phyloP scores from a whole-genome alignment of 2,888 invertebrate genomes.

The Apodemia zela region DNA sequence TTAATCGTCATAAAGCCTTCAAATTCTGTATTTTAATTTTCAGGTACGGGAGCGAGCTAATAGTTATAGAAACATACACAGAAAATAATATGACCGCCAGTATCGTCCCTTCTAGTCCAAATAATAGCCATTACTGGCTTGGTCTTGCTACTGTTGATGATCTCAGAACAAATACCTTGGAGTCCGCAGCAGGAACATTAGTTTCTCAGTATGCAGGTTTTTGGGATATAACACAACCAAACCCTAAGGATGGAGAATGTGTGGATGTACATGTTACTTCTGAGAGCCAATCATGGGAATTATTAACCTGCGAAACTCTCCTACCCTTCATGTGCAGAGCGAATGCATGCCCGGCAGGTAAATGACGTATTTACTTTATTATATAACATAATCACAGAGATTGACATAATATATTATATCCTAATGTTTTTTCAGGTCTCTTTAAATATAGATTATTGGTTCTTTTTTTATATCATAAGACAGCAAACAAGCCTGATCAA shows the following conservation, averaged over 20 bases:
- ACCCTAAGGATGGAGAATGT: constrained; percentile 93
- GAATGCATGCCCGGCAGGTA: constrained; percentile 92
- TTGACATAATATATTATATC: neutral
- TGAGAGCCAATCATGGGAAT: constrained; percentile 93
- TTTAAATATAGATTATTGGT: too few relatives aligned
- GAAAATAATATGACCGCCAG: constrained; percentile 95
- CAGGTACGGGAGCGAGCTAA: constrained; percentile 97
- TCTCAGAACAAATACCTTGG: constrained; percentile 95
- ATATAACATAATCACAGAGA: too few relatives aligned
- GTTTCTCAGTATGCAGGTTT: constrained; percentile 97
- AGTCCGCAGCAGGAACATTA: constrained; percentile 93
- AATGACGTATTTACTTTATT: constrained; percentile 33
- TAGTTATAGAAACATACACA: constrained; percentile 92
- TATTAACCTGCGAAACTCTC: constrained; percentile 96
- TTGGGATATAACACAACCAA: constrained; percentile 95
- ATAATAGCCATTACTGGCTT: constrained; percentile 92
- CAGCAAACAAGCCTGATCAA: too few relatives aligned
- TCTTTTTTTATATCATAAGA: too few relatives aligned
- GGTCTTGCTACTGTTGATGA: constrained; percentile 95
- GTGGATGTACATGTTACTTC: constrained; percentile 88
- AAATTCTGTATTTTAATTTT: constrained; percentile 34
- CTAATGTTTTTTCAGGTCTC: too few relatives aligned
- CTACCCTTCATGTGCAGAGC: constrained; percentile 96
- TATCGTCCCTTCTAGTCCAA: constrained; percentile 85
- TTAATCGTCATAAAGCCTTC: too few relatives aligned